A percentile compares a stretch with the other conserved stretches of the same genome.
Conservation (phyloP, 2,888 invertebrate genomes). For the Allolobophora icterica region DNA sequence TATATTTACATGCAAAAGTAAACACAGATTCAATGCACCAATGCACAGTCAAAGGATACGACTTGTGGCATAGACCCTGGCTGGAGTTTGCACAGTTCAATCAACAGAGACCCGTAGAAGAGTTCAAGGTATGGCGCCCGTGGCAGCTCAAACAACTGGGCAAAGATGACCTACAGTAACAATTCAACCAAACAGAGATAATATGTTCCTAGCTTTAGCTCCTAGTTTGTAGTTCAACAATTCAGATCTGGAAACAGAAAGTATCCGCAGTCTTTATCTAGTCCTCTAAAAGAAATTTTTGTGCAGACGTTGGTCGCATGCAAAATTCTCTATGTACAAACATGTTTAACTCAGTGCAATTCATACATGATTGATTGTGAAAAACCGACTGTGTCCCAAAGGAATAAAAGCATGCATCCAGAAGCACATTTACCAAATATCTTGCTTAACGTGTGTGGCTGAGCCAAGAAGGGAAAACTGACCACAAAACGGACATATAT, state of each 20-base stretch:
- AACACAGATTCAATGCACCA: too few species aligned
- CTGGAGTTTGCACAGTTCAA: conserved; percentile 94
- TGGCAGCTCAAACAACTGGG: conserved; percentile 90
- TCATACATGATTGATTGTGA: too few species aligned
- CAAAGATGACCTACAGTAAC: conserved; percentile 77
- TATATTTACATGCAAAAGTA: neutral
- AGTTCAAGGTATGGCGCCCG: conserved; percentile 86
- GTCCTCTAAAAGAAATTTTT: neutral
- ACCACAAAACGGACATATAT: too few species aligned
- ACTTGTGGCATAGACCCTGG: conserved; percentile 95
- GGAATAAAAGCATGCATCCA: neutral
- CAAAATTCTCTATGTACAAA: neutral
- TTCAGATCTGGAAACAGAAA: neutral
- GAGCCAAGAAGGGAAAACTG: neutral
- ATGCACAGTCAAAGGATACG: conserved; percentile 55
- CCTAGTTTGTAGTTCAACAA: neutral
- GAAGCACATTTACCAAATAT: neutral
- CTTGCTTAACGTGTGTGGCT: neutral
- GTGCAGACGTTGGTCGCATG: neutral
- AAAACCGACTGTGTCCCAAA: neutral
- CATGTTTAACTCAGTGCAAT: neutral
- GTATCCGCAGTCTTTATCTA: neutral
- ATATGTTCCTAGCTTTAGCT: neutral
- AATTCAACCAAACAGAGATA: neutral
- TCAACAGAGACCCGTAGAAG: conserved; percentile 90